phyloP scores from a whole-genome alignment of 2,113 vertebrate genomes.

The Pteronura brasiliensis region DNA sequence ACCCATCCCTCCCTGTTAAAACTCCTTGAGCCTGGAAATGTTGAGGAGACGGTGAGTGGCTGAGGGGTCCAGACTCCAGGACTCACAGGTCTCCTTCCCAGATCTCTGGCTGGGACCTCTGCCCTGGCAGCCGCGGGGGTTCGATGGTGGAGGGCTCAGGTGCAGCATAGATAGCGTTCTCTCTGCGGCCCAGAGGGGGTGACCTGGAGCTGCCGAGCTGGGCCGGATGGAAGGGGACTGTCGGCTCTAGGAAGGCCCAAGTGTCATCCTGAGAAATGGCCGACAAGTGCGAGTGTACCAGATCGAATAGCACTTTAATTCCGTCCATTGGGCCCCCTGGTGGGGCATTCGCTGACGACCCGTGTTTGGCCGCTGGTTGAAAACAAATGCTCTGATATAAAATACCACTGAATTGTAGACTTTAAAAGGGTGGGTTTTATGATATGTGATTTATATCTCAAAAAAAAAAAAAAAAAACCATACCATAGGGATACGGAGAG shows the following conservation, averaged over 20 bases:
- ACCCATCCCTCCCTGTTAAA: background rate
- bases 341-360: background rate
- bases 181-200: background rate
- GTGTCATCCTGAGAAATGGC: background rate
- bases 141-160: background rate
- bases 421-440: background rate
- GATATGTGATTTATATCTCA: background rate
- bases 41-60: background rate
- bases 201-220: rapidly evolving
- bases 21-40: background rate
- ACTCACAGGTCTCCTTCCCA: background rate
- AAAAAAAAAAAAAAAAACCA: background rate
- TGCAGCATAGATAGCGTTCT: background rate
- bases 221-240: background rate
- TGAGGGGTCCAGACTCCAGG: background rate
- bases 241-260: background rate
- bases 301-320: background rate
- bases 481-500: background rate
- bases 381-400: background rate
- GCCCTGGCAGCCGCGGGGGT: background rate
- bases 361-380: background rate
- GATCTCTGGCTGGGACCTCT: background rate
- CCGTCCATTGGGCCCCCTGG: background rate
- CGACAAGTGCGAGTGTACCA: background rate
- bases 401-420: background rate